Percentiles rank a stretch among this genome's conserved stretches.
These are phyloP conservation scores for Cyanoramphus novaezelandiae DNA, from an alignment of 2,113 vertebrate species.

Conservation along the genomic window DNA sequence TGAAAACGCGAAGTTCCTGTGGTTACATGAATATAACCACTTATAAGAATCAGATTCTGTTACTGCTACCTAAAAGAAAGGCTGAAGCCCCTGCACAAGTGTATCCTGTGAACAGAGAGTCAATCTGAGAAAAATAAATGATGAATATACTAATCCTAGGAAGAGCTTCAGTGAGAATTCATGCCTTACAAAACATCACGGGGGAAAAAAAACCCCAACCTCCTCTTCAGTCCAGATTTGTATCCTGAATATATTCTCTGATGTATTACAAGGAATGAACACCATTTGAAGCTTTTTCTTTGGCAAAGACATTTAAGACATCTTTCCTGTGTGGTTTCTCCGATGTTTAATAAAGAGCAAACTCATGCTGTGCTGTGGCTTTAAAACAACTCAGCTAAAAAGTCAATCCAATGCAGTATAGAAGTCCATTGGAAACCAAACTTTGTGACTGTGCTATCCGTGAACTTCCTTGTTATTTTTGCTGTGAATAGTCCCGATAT, in stretches of 20 bases:
- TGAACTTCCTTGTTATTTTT: background rate
- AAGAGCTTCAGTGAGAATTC: background rate
- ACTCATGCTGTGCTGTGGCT: background rate
- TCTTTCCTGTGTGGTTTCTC: constrained; percentile 32
- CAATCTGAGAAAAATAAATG: background rate
- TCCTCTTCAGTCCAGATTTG: background rate
- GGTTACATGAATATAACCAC: background rate
- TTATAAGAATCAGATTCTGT: background rate
- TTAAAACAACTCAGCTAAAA: background rate
- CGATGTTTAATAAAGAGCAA: constrained; percentile 8
- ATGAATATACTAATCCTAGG: background rate
- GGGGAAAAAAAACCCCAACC: rapidly evolving
- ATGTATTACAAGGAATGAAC: background rate
- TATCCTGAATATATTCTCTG: background rate
- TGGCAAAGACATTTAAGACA: background rate
- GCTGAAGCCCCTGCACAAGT: background rate
- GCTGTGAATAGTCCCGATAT: background rate
- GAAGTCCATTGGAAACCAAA: background rate
- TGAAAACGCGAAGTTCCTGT: background rate
- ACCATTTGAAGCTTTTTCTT: background rate
- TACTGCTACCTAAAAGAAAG: background rate
- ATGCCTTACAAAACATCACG: background rate
- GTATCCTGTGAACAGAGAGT: background rate
- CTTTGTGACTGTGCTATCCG: background rate
- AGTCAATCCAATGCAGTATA: background rate